These are phyloP conservation scores for Alaudala cheleensis DNA, from an alignment of 2,113 vertebrate genomes.

Conservation along the genomic window DNA sequence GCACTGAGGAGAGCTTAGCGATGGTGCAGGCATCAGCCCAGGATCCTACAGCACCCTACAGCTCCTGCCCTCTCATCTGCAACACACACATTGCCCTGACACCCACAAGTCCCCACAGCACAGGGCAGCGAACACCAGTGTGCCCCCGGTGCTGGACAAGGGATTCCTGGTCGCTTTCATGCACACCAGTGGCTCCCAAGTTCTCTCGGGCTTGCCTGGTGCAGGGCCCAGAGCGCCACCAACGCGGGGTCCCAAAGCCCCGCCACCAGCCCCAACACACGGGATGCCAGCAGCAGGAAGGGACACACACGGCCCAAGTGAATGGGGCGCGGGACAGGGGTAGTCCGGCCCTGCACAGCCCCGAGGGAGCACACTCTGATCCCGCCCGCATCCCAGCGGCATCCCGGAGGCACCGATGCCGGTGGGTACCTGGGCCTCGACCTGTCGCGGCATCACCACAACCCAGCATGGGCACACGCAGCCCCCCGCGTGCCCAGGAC, in stretches of 20 bases:
- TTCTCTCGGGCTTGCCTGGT: background rate
- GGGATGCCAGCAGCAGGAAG: background rate
- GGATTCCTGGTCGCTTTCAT: background rate
- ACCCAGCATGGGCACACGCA: background rate
- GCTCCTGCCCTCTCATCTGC: background rate
- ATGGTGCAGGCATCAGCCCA: too few species aligned
- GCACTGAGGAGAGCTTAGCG: background rate
- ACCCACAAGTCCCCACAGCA: background rate
- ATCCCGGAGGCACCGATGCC: background rate
- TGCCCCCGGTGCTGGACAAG: background rate
- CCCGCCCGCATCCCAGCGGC: background rate
- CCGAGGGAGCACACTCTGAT: background rate
- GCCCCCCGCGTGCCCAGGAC: background rate
- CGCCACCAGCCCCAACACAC: fast-evolving
- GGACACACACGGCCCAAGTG: background rate
- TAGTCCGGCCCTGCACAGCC: background rate
- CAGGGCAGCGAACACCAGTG: background rate
- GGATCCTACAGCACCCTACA: background rate
- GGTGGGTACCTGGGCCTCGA: background rate
- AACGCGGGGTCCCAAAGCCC: background rate
- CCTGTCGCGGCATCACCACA: background rate
- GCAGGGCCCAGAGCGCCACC: background rate
- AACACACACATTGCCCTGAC: background rate
- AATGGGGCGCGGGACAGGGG: background rate
- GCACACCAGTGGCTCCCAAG: background rate